These are phyloP conservation scores for Serranus cabrilla DNA, from an alignment of 2,797 vertebrate species.

Conservation along the genomic window DNA sequence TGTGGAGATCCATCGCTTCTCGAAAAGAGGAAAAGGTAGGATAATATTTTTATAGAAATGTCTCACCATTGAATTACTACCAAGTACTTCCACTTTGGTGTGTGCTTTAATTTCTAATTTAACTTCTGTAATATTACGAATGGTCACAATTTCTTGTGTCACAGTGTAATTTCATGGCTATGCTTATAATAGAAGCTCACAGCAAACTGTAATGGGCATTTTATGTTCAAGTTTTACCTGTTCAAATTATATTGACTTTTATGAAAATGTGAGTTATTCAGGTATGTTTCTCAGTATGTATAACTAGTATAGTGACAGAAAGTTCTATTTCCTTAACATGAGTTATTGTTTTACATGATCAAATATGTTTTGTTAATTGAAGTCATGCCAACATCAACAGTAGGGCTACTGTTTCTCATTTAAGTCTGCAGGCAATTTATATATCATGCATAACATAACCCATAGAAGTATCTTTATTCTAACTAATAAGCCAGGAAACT, in stretches of 20 bases:
- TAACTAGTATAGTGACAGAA: neutral
- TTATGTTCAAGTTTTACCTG: neutral
- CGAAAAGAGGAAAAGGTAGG: conserved; percentile 76
- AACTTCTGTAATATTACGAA: neutral
- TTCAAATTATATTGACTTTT: neutral
- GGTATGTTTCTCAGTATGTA: neutral
- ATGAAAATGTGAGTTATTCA: neutral
- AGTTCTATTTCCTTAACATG: neutral
- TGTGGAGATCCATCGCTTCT: conserved; percentile 45
- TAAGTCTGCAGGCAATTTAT: neutral
- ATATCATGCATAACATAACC: conserved; percentile 10
- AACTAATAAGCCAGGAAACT: conserved; percentile 52
- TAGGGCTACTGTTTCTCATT: neutral
- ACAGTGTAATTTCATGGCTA: neutral
- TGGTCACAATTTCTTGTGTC: neutral
- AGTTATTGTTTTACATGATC: neutral
- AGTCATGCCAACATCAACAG: neutral
- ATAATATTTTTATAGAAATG: neutral
- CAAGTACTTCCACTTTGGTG: neutral
- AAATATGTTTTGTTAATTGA: neutral
- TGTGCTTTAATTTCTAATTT: neutral
- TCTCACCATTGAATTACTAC: neutral
- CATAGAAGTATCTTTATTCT: conserved; percentile 8
- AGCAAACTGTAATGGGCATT: neutral
- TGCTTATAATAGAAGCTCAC: neutral